Percentiles rank a stretch among this genome's conserved stretches.
Evolutionary conservation across 2,797 vertebrate species (phyloP).

Genomic region (Parauchenoglanis ngamensis): DNA sequence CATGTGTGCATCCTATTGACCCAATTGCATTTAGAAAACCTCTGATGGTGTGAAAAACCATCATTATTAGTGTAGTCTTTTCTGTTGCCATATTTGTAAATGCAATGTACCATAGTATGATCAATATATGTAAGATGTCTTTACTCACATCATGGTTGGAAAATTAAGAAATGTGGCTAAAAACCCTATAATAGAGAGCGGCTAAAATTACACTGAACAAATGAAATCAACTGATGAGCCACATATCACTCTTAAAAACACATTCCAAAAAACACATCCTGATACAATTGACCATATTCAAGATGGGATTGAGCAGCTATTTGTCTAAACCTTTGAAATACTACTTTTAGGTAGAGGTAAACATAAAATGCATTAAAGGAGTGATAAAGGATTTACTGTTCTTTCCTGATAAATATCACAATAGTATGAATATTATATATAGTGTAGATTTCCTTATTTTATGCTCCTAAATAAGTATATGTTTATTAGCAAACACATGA

Average conservation of each 20-base stretch:
- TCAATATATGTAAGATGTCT: not conserved
- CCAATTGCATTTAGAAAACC: not conserved
- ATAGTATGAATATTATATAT: not conserved
- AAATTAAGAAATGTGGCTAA: not conserved
- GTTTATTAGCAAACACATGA: not conserved
- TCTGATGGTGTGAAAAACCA: not conserved
- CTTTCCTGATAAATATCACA: not conserved
- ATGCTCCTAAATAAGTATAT: not conserved
- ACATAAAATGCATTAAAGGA: not conserved
- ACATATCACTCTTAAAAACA: not conserved
- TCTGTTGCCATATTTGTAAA: not conserved
- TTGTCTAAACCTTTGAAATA: not conserved
- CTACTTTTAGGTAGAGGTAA: not conserved
- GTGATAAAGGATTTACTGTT: not conserved
- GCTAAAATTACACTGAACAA: not conserved
- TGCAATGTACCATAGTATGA: not conserved
- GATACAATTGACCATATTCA: not conserved
- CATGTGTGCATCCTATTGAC: not conserved
- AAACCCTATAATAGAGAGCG: not conserved
- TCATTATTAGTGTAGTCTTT: not conserved
- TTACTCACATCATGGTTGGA: not conserved
- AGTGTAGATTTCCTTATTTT: not conserved
- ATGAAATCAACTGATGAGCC: not conserved
- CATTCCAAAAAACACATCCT: not conserved
- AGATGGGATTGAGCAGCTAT: not conserved